Percentiles rank a stretch among this genome's conserved stretches.
phyloP scores from a whole-genome alignment of 2,888 invertebrate species.

The Drosophila mayaguana region DNA sequence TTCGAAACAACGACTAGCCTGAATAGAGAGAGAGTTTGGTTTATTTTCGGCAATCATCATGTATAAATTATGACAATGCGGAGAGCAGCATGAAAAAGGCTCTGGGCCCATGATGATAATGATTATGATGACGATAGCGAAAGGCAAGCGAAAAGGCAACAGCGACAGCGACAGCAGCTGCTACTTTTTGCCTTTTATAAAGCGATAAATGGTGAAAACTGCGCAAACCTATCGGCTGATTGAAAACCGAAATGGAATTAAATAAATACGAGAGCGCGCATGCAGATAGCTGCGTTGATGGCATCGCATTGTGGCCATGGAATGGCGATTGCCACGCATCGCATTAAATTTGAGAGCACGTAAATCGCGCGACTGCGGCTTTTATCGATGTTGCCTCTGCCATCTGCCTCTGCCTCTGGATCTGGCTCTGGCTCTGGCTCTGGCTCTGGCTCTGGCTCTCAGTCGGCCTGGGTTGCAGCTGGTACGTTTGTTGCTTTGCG shows the following conservation, averaged over 20 bases:
- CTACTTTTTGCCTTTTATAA: constrained; percentile 56
- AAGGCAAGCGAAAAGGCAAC: not conserved
- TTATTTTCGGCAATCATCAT: constrained; percentile 65
- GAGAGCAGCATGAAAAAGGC: constrained; percentile 26
- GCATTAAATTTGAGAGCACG: constrained; percentile 71
- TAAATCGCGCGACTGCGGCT: constrained; percentile 59
- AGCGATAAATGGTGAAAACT: constrained; percentile 56
- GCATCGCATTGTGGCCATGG: constrained; percentile 27
- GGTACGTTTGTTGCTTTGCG: constrained; percentile 50
- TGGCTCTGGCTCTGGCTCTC: not conserved
- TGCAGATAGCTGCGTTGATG: constrained; percentile 38
- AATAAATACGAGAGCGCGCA: constrained; percentile 66
- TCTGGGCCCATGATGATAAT: constrained; percentile 35
- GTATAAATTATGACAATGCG: constrained; percentile 53
- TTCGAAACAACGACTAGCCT: constrained; percentile 42
- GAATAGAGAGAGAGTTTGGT: constrained; percentile 33
- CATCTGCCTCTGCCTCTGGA: not conserved
- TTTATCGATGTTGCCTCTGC: constrained; percentile 35
- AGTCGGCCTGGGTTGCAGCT: constrained; percentile 9
- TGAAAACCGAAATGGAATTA: constrained; percentile 77
- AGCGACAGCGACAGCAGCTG: constrained; percentile 26
- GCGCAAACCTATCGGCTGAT: constrained; percentile 74
- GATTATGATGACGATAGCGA: constrained; percentile 2
- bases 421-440: not conserved
- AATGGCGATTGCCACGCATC: constrained; percentile 64